Base-by-base conservation (phyloP, 35 echinoderm and acorn worm species). In the Holothuria glaberrima region DNA sequence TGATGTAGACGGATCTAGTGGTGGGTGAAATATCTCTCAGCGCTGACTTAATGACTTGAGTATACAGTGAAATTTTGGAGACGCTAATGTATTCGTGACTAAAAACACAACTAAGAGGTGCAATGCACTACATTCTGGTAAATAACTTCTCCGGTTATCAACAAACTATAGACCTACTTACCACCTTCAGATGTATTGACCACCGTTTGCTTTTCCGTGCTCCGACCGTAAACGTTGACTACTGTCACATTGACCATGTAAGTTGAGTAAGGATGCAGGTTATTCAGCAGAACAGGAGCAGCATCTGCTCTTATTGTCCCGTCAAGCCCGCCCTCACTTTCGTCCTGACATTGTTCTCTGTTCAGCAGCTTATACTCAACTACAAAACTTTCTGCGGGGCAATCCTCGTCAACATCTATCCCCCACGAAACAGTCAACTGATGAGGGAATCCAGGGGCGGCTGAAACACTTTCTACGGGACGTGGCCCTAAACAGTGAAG, bases 161-260 rank as follows among this genome's bases (percentile, higher is more conserved):
- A n/a, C n/a, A 41, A 41, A 41, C 36, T 41, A 41, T 41, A 41
- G 36, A 7, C 36, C 36, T 21, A 35, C 46, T 59, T 83, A 89
- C 92, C 92, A 84, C 71, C 87, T 93, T 89, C 70, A 38, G 38
- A 14, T 25, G 92, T 93, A 18, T 64, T 82, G 1, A 57, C 69
- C 30, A 68, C 48, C 17, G 48, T n/a, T 22, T 54, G 54, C 12
- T 25, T 76, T 57, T 80, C 62, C 14, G 12, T 50, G 44, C 94
- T 92, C 7, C 80, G 68, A 22, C 94, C 94, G 57, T 89, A 89
- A 24, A 22, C 30, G 62, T 88, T 95, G 38, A 77, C 78, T 12
- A 90, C 86, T 29, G 90, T 89, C 7, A 92, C 94, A 62, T 58
- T 88, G 6, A 95, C 85, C 2, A 44, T 91, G 50, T 95, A 95